Percentiles rank a stretch among this genome's conserved stretches.
Conservation (phyloP, 1,140 invertebrate genomes). For the Drosophila subpulchrella region DNA sequence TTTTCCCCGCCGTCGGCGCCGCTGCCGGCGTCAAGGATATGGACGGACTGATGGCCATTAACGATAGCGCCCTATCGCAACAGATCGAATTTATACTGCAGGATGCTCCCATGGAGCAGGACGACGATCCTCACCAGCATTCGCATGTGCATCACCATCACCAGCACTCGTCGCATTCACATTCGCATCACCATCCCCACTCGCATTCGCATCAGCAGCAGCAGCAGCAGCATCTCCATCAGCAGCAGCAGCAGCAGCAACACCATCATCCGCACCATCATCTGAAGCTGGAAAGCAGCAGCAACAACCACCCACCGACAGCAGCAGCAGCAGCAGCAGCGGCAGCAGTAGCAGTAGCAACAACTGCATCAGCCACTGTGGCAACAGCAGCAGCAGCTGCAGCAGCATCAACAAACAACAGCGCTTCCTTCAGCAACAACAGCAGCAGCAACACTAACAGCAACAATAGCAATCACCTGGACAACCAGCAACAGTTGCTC, state of each 20-base stretch:
- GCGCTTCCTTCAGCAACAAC: conserved; percentile 48
- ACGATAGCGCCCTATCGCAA: conserved; percentile 84
- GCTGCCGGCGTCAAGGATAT: conserved; percentile 67
- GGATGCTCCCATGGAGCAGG: conserved; percentile 84
- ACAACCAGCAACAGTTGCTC: conserved; percentile 39
- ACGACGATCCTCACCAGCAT: conserved; percentile 63
- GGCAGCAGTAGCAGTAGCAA: conserved; percentile 6
- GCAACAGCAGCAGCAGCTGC: conserved; percentile 7
- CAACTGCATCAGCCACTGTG: conserved; percentile 18
- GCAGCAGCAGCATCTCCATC: conserved; percentile 15
- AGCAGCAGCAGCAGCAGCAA: conserved; percentile 16
- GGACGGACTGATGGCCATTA: conserved; percentile 82
- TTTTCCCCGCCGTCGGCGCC: conserved; percentile 55
- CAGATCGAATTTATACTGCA: conserved; percentile 84
- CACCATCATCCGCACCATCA: conserved; percentile 27
- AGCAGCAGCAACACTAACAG: conserved; percentile 54
- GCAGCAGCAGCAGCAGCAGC: conserved; percentile 49
- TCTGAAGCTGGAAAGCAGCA: conserved; percentile 41
- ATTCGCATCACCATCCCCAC: conserved; percentile 40
- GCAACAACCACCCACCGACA: conserved; percentile 73
- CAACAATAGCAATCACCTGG: conserved; percentile 47
- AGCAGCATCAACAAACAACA: conserved; percentile 27
- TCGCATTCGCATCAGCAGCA: conserved; percentile 29
- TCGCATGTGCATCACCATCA: conserved; percentile 25
- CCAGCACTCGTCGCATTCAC: conserved; percentile 9